Evolutionary conservation across 2,888 invertebrate genomes (phyloP).

Genomic region (Micropterix aruncella): DNA sequence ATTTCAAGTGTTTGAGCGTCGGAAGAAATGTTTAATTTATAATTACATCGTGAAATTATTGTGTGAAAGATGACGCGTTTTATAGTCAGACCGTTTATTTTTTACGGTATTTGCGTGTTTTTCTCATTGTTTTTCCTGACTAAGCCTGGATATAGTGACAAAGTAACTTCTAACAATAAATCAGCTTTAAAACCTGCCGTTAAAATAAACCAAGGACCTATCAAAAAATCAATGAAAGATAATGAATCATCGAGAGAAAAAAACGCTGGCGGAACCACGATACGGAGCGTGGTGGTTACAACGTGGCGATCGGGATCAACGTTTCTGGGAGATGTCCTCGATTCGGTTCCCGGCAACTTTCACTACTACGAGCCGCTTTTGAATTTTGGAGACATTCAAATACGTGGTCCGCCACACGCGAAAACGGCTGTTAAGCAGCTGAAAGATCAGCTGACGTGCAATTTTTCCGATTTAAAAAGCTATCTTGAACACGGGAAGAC

Average conservation of each 20-base stretch:
- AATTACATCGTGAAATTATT: too few species aligned
- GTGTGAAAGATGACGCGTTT: too few species aligned
- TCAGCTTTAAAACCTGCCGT: conserved; percentile 34
- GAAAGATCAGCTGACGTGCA: conserved; percentile 60
- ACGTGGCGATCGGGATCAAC: conserved; percentile 88
- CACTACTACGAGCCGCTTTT: conserved; percentile 85
- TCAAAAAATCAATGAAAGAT: conserved; percentile 41
- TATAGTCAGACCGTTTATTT: conserved; percentile 37
- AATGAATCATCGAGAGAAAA: conserved; percentile 45
- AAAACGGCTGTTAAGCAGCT: conserved; percentile 51
- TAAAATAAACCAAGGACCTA: conserved; percentile 34
- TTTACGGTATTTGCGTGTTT: conserved; percentile 38
- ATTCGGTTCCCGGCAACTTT: conserved; percentile 72
- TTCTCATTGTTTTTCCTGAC: conserved; percentile 37
- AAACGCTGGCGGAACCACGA: conserved; percentile 48
- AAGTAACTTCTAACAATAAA: conserved; percentile 32
- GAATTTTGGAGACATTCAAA: conserved; percentile 69
- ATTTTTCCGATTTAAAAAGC: conserved; percentile 57
- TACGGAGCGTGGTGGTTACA: conserved; percentile 68
- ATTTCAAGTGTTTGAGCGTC: too few species aligned
- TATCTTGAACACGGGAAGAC: conserved; percentile 66
- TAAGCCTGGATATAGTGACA: conserved; percentile 40
- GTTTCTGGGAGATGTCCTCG: conserved; percentile 73
- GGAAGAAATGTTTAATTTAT: too few species aligned
- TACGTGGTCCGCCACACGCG: conserved; percentile 60